Conservation (phyloP, 2,113 vertebrate species). For the Xenus cinereus region DNA sequence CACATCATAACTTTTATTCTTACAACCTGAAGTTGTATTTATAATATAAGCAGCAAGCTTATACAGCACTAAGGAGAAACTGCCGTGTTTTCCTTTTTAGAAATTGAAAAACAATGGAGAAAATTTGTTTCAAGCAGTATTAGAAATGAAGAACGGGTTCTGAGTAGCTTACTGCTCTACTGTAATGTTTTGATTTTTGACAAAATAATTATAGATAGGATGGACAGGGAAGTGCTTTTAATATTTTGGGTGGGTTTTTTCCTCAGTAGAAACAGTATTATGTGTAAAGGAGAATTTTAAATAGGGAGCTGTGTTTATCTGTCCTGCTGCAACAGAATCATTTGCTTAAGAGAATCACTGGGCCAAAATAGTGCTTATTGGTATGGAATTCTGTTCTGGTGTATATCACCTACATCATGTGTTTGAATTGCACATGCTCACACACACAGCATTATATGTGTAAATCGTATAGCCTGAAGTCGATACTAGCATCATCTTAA, state of each 20-base stretch:
- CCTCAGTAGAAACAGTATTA: background rate
- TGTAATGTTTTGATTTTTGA: background rate
- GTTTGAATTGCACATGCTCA: fast-evolving
- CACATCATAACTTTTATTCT: background rate
- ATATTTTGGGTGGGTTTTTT: background rate
- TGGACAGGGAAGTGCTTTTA: background rate
- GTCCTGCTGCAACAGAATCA: background rate
- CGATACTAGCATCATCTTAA: background rate
- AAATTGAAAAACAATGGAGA: background rate
- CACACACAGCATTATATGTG: background rate
- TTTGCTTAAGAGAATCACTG: background rate
- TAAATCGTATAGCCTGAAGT: background rate
- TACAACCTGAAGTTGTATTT: background rate
- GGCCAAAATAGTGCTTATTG: background rate
- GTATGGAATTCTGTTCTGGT: background rate
- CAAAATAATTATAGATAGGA: background rate
- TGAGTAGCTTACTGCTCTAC: background rate
- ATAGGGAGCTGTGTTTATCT: background rate
- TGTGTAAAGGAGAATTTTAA: background rate
- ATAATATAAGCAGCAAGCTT: background rate
- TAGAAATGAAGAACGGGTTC: background rate
- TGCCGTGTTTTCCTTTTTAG: background rate
- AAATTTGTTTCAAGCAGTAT: background rate
- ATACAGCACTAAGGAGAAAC: background rate
- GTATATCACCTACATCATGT: background rate